Percentiles rank a stretch among this genome's conserved stretches.
phyloP scores from a whole-genome alignment of 1,140 invertebrate species.

The Drosophila elegans region DNA sequence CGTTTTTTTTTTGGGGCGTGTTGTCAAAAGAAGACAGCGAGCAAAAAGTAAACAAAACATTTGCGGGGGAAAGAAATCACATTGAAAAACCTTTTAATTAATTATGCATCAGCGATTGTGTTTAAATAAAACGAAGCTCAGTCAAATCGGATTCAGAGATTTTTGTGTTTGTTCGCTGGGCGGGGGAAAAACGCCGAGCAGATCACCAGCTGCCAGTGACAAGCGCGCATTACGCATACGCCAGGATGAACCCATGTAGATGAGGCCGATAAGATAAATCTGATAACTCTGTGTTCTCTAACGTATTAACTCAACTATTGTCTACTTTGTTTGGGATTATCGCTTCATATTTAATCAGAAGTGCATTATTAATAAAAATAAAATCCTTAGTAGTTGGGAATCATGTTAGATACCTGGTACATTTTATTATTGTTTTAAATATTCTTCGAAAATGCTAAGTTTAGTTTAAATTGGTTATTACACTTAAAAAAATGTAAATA shows the following conservation, averaged over 20 bases:
- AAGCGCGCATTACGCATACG: slow-evolving; percentile 58
- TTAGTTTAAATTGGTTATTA: too few relatives aligned
- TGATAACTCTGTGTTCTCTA: slow-evolving; percentile 13
- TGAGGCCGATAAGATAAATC: slow-evolving; percentile 31
- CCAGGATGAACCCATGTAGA: slow-evolving; percentile 38
- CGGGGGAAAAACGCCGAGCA: slow-evolving; percentile 10
- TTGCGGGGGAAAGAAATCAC: slow-evolving; percentile 24
- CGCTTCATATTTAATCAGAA: slow-evolving; percentile 11
- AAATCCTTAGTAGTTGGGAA: not conserved
- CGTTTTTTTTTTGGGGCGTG: slow-evolving; percentile 68
- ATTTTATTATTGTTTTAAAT: too few relatives aligned
- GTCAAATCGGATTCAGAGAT: slow-evolving; percentile 57
- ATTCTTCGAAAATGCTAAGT: too few relatives aligned
- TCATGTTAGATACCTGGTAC: too few relatives aligned
- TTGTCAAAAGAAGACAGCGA: slow-evolving; percentile 54
- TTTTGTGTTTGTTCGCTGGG: slow-evolving; percentile 9
- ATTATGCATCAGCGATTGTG: slow-evolving; percentile 82
- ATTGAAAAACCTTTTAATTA: slow-evolving; percentile 76
- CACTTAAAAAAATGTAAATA: too few relatives aligned
- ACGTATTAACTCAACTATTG: slow-evolving; percentile 24
- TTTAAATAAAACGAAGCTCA: slow-evolving; percentile 73
- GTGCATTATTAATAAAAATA: slow-evolving; percentile 6
- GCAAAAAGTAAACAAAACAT: slow-evolving; percentile 48
- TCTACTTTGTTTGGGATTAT: slow-evolving; percentile 8
- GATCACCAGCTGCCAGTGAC: slow-evolving; percentile 50